Evolutionary conservation across 2,888 invertebrate genomes (phyloP).

Genomic region (Drosophila picticornis): DNA sequence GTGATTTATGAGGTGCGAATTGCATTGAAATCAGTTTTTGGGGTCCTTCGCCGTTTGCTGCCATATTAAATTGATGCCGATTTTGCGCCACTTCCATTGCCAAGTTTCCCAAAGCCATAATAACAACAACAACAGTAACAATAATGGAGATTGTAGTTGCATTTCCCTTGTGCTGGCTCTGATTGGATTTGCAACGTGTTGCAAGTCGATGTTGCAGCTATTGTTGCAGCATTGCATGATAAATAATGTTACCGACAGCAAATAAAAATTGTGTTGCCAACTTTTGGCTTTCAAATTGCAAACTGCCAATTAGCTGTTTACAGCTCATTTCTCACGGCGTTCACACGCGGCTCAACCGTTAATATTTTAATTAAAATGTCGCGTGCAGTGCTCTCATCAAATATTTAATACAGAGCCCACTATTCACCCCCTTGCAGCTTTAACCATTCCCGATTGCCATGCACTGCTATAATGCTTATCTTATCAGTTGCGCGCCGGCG

Average conservation of each 20-base stretch:
- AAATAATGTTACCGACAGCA: conserved; percentile 35
- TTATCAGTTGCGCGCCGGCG: conserved; percentile 60
- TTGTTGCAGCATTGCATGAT: conserved; percentile 54
- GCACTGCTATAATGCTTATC: conserved; percentile 49
- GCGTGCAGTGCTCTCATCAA: conserved; percentile 57
- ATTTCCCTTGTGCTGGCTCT: conserved; percentile 52
- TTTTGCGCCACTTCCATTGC: conserved; percentile 59
- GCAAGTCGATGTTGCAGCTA: conserved; percentile 32
- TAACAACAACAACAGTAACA: conserved; percentile 26
- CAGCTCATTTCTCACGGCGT: conserved; percentile 29
- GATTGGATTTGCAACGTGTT: conserved; percentile 69
- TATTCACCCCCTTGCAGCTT: not conserved
- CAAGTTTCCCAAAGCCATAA: conserved; percentile 35
- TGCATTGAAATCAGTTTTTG: conserved; percentile 82
- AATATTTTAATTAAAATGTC: conserved; percentile 75
- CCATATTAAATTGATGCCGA: conserved; percentile 77
- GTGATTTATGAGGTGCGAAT: conserved; percentile 85
- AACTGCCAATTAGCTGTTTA: conserved; percentile 54
- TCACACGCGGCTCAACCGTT: conserved; percentile 22
- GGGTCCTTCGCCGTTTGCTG: conserved; percentile 24
- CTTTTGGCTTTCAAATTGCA: conserved; percentile 31
- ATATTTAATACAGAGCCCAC: not conserved
- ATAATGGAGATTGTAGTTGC: conserved; percentile 53
- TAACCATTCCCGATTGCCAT: conserved; percentile 10
- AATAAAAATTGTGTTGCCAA: conserved; percentile 24